A percentile compares a stretch with the other conserved stretches of the same genome.
Evolutionary conservation across 2,888 invertebrate species (phyloP).

Genomic region (Caenorhabditis sulstoni): DNA sequence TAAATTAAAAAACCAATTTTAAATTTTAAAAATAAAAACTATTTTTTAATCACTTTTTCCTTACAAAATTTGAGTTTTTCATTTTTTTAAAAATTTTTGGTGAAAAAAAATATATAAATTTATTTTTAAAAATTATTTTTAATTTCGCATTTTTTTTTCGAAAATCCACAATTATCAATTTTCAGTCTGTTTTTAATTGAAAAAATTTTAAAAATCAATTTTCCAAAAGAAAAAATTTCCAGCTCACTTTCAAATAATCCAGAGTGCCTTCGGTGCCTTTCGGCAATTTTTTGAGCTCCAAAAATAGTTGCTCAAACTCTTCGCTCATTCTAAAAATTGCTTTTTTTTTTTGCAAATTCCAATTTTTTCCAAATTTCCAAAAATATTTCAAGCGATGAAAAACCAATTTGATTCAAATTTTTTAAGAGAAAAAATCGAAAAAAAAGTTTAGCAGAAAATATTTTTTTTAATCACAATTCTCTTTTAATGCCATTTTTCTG

Average conservation of each 20-base stretch:
- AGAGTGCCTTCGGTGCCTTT: constrained; percentile 22
- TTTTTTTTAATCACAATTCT: no score
- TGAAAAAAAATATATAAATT: not conserved
- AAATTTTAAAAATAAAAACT: no score
- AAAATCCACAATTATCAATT: not conserved
- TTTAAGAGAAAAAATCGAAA: not conserved
- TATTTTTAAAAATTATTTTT: not conserved
- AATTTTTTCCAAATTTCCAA: not conserved
- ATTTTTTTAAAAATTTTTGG: no score
- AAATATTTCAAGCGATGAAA: no score
- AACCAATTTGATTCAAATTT: not conserved
- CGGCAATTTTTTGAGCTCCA: constrained; percentile 40
- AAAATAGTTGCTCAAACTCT: constrained; percentile 23
- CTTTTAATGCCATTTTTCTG: no score
- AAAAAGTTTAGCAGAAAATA: not conserved
- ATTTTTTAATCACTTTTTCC: no score
- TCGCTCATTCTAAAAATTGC: constrained; percentile 6
- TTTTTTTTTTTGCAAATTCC: not conserved
- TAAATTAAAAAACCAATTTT: no score
- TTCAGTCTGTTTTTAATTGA: not conserved
- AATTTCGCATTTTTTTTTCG: not conserved
- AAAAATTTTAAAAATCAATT: not conserved
- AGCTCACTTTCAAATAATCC: constrained; percentile 33
- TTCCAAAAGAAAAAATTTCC: not conserved
- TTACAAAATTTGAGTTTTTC: no score